These are phyloP conservation scores for Therioaphis trifolii DNA, from an alignment of 2,888 invertebrate species.

Conservation along the genomic window DNA sequence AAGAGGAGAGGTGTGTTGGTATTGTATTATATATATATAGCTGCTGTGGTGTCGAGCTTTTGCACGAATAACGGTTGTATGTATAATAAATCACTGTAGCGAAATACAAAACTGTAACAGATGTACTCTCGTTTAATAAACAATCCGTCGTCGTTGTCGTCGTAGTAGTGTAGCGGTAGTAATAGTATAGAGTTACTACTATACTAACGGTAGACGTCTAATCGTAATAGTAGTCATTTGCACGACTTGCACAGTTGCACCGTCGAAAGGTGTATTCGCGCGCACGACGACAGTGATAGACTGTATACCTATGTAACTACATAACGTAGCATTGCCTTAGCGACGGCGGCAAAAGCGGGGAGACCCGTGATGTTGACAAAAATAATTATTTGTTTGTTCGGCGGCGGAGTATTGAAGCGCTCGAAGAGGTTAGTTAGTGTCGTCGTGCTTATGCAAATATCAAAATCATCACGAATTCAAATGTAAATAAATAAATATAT, in stretches of 20 bases:
- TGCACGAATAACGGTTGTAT: slow-evolving; percentile 25
- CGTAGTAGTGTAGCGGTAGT: background rate
- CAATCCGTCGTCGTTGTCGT: slow-evolving; percentile 43
- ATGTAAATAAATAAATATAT: too few relatives aligned
- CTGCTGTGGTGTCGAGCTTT: slow-evolving; percentile 33
- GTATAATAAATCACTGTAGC: slow-evolving; percentile 59
- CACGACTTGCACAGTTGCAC: too few relatives aligned
- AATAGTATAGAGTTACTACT: background rate
- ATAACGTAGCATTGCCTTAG: background rate
- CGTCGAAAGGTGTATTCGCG: background rate
- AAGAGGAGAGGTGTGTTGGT: background rate
- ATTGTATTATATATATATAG: background rate
- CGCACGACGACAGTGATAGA: too few relatives aligned
- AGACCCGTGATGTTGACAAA: background rate
- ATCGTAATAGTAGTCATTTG: too few relatives aligned
- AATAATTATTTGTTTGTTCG: background rate
- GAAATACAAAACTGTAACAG: slow-evolving; percentile 59
- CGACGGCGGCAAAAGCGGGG: background rate
- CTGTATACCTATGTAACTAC: too few relatives aligned
- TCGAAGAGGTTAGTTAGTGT: too few relatives aligned
- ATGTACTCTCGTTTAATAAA: slow-evolving; percentile 63
- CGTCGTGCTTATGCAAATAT: background rate
- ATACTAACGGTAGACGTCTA: background rate
- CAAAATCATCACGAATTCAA: background rate
- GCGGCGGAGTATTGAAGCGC: too few relatives aligned